Percentiles rank a stretch among this genome's conserved stretches.
Evolutionary conservation across 2,797 vertebrate species (phyloP).

Genomic region (Leuciscus waleckii): DNA sequence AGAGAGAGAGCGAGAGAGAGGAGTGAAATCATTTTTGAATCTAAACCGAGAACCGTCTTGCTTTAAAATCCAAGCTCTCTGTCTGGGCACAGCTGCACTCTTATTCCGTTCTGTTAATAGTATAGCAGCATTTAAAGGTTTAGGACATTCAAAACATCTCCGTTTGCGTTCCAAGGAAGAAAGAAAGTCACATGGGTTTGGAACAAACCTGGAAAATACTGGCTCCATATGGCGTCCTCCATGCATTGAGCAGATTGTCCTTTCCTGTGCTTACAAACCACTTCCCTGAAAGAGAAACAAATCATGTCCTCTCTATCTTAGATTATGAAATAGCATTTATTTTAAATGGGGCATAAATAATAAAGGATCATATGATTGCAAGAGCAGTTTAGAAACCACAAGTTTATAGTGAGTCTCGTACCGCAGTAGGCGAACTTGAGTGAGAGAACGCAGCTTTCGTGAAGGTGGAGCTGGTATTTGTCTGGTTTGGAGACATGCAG

Average conservation of each 20-base stretch:
- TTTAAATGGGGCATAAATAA: constrained; percentile 5
- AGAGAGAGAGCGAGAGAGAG: constrained; percentile 25
- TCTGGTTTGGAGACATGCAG: constrained; percentile 94
- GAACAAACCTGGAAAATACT: constrained; percentile 84
- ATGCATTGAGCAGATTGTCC: constrained; percentile 86
- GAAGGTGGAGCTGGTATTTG: constrained; percentile 97
- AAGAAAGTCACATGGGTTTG: background rate
- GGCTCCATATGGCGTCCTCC: constrained; percentile 87
- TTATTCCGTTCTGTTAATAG: background rate
- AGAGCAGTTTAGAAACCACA: background rate
- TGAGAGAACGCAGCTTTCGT: constrained; percentile 96
- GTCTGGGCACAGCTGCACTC: background rate
- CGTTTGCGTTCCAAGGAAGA: background rate
- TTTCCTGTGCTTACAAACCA: constrained; percentile 88
- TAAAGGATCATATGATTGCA: background rate
- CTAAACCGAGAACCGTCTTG: background rate
- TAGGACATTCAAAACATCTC: background rate
- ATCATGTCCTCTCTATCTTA: background rate
- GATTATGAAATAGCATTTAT: background rate
- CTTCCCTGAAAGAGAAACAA: constrained; percentile 75
- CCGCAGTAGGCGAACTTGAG: constrained; percentile 96
- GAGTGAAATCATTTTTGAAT: background rate
- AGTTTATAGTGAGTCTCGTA: constrained; percentile 66
- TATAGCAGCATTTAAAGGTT: background rate
- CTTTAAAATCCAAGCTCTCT: constrained; percentile 10